Evolutionary conservation across 1,140 invertebrate species (phyloP).

Genomic region (Achroia grisella): DNA sequence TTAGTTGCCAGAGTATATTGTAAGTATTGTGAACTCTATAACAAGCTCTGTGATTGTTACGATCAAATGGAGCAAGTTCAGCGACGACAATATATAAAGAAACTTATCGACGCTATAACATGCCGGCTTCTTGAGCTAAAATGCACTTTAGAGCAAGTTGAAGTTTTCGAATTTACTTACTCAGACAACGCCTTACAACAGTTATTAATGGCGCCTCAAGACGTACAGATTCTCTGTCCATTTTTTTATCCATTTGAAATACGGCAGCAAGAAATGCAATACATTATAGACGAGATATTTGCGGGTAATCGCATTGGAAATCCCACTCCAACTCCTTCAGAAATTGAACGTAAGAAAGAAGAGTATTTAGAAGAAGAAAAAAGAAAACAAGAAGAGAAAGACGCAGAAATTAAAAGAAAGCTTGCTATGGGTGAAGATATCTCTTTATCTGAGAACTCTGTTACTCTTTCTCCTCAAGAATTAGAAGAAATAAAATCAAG

Average conservation of each 20-base stretch:
- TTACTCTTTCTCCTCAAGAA: constrained; percentile 34
- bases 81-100: constrained; percentile 44
- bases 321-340: constrained; percentile 46
- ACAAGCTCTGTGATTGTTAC: constrained; percentile 58
- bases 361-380: constrained; percentile 37
- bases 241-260: constrained; percentile 63
- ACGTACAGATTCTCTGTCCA: constrained; percentile 52
- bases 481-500: constrained; percentile 27
- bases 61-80: constrained; percentile 65
- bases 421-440: constrained; percentile 44
- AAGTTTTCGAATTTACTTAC: constrained; percentile 59
- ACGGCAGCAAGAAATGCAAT: constrained; percentile 53
- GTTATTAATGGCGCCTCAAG: constrained; percentile 47
- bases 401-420: constrained; percentile 42
- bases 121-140: constrained; percentile 55
- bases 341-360: constrained; percentile 40
- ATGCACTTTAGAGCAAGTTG: constrained; percentile 44
- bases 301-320: constrained; percentile 56
- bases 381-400: constrained; percentile 31
- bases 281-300: constrained; percentile 57
- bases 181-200: constrained; percentile 57
- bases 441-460: constrained; percentile 19
- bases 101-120: constrained; percentile 50
- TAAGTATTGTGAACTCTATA: constrained; percentile 54
- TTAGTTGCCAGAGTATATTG: constrained; percentile 47